Base-by-base conservation (phyloP, 2,797 vertebrate species). In the Bradypus variegatus region DNA sequence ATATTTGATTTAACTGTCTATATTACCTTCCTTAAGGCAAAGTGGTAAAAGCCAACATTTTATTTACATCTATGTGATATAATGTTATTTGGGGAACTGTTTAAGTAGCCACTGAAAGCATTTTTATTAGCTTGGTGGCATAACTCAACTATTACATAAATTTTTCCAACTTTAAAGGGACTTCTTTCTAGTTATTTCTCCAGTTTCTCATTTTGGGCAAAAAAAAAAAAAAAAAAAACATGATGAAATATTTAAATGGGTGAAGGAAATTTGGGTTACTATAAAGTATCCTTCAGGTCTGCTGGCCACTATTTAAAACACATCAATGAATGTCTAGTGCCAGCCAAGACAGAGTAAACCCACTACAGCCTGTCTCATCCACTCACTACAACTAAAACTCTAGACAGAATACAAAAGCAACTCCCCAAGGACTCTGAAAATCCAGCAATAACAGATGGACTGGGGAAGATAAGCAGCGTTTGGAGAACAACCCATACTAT, bases 21-120 rank as follows among this genome's bases (percentile, higher is more conserved):
- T 78, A 72, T 77, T 95, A 38, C 88, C 4, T 94, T 95, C 92
- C 83, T 96, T 93, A 94, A 93, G 70, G 83, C 82, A 93, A 73
- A 50, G 31, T 87, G 88, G 93, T 93, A 95, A 95, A 97, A 95
- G 87, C 93, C 93, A 96, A 88, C 65, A 87, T 91, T 96, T 95
- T 97, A 96, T 96, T 97, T 96, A 96, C 67, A 95, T 96, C 72
- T 88, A 0, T 92, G 76, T 82, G 75, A 94, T 70, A 3, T 89
- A 96, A 94, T 80, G 82, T 92, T 31, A 94, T 94, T 95, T 93
- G 60, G 91, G 93, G 82, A 96, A 23, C 64, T 95, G 91, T 96
- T 96, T 97, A 96, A 96, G 93, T 91, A 93, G n/a, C 31, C 91
- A 80, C 95, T 95, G 95, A 97, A 60, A 95, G 64, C 21, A 62